Percentiles rank a stretch among this genome's conserved stretches.
These are phyloP conservation scores for Cheilosia soror DNA, from an alignment of 2,888 invertebrate species.

Conservation along the genomic window DNA sequence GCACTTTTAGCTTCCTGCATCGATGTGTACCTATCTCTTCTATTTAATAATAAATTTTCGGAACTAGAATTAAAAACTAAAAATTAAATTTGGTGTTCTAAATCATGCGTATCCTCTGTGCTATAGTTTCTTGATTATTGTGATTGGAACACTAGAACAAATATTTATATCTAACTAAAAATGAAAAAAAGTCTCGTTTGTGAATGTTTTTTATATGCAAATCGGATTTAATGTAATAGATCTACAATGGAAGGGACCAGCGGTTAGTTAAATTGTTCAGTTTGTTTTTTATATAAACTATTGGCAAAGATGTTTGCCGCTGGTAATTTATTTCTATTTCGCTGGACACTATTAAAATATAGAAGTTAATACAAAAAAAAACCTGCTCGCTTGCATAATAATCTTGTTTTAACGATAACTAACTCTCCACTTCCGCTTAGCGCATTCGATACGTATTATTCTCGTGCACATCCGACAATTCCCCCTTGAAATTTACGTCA, in stretches of 20 bases:
- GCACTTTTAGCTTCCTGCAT: constrained; percentile 10
- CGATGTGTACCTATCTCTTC: background rate
- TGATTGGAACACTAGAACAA: constrained; percentile 45
- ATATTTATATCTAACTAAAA: constrained; percentile 17
- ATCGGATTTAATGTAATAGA: constrained; percentile 12
- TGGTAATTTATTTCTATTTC: constrained; percentile 39
- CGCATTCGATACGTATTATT: constrained; percentile 96
- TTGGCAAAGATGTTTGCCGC: constrained; percentile 33
- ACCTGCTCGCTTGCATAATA: constrained; percentile 20
- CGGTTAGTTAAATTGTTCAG: constrained; percentile 5
- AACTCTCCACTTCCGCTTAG: constrained; percentile 84
- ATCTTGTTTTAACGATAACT: background rate
- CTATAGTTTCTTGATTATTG: background rate
- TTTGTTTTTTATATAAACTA: constrained; percentile 22
- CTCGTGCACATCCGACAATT: constrained; percentile 93
- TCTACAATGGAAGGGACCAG: constrained; percentile 46
- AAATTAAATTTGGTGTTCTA: constrained; percentile 14
- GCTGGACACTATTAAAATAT: constrained; percentile 39
- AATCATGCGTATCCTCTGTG: background rate
- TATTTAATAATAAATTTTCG: constrained; percentile 17
- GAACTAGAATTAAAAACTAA: constrained; percentile 22
- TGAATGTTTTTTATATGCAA: constrained; percentile 44
- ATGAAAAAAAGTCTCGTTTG: constrained; percentile 47
- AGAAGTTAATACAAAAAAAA: constrained; percentile 17
- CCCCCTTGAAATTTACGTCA: constrained; percentile 96